Base-by-base conservation (phyloP, 2,113 vertebrate species). In the Bambusicola thoracicus region DNA sequence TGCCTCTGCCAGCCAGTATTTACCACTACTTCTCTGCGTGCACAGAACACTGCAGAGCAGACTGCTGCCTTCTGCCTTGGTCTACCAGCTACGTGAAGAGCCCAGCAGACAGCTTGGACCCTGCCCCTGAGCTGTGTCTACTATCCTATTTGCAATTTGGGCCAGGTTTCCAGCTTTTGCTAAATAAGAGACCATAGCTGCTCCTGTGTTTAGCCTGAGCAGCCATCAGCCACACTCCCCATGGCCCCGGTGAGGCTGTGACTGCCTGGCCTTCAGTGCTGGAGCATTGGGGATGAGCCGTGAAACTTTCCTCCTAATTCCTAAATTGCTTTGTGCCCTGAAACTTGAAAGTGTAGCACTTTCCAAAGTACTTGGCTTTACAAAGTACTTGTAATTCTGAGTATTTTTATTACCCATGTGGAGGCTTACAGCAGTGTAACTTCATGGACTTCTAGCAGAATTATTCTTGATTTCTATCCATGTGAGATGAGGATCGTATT, bases 331-430 rank as follows among this genome's bases (percentile, higher is more conserved):
- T 94, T 87, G 55, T 90, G 73, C 82, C 65, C 82, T 58, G 80
- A 92, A 90, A 48, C 76, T 85, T 82, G 63, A 91, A 92, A 90
- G n/a, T 0, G 0, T 56, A 91, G 92, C 91, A 72, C 36, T 90
- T 94, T 94, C 83, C 87, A 92, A 90, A 95, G 80, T 48, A n/a
- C 56, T 92, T 94, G 92, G 87, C 81, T 94, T 96, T 91, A 78
- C 78, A 78, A 83, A 95, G 78, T 62, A 48, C 81, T 90, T 92
- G 51, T 89, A 91, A 89, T 87, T 85, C 79, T 80, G 73, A 8
- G 8, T 58, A 68, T 53, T 95, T 96, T 95, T 92, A 97, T 85
- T 91, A 62, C 69, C 61, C 11, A 0, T 76, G 44, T 76, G 80
- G 83, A 95, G 73, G 51, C 48, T 96, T 94, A 62, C 67, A 81